Base-by-base conservation (phyloP, 2,113 vertebrate genomes). In the Motacilla tschutschensis region DNA sequence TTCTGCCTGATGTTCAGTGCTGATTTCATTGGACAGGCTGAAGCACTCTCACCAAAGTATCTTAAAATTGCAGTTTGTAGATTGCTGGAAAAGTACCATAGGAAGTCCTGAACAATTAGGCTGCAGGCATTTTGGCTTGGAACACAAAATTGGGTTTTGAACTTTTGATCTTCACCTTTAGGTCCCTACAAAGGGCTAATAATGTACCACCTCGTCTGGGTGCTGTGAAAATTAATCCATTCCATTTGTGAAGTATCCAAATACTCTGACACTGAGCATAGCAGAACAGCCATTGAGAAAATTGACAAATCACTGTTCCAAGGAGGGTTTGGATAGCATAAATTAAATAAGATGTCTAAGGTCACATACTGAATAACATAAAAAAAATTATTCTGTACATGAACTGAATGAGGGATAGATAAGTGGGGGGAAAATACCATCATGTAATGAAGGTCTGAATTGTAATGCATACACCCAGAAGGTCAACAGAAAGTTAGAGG, bases 191-290 rank as follows among this genome's bases (percentile, higher is more conserved):
- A 48, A 85, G 83, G 15, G 16, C 54, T 72, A 51, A 87, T 79
- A 79, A 82, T 58, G n/a, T 22, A 36, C 22, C 38, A 85, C 33
- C 55, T 83, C 38, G 1, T 47, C 50, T 76, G 59, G 51, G 21
- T 46, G 38, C 69, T 83, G 69, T 46, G 83, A 77, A 91, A 94
- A 89, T 89, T 48, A 93, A 87, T 85, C 83, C 73, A 57, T 85
- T 89, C 53, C 55, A 48, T 79, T 73, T 73, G 46, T 77, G 64
- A 87, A 87, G 41, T 36, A 76, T 40, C 59, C 67, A 79, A 73
- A 53, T 44, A 35, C 55, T 70, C 73, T 22, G 29, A 70, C 62
- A 70, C 47, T 10, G 19, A 85, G 51, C 15, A 46, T n/a, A 62
- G 78, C 47, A 93, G n/a, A 91, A 79, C n/a, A 90, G 35, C n/a